Base-by-base conservation (phyloP, 2,113 vertebrate species). In the Actinemys pallida region DNA sequence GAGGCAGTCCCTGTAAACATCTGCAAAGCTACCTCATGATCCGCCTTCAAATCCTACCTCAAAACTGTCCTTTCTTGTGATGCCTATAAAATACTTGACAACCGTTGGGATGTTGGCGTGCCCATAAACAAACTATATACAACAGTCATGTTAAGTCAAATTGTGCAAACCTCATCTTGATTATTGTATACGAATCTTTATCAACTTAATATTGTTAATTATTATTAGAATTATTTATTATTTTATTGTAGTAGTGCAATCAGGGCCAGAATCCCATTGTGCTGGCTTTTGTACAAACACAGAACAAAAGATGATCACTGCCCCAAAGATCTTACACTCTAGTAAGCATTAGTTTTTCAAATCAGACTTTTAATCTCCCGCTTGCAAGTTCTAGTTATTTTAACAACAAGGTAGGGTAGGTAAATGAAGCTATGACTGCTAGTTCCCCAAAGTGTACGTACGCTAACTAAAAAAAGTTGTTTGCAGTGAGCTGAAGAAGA, bases 111-210 rank as follows among this genome's bases (percentile, higher is more conserved):
- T 65, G 65, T n/a, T 69, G 35, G 17, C 4, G 8, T 69, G 65
- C 16, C 35, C 65, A 69, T 69, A 69, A 35, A n/a, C 17, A 69
- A 16, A 69, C 4, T n/a, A 69, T 69, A 69, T 69, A 4, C 16
- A 31, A 35, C 62, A 69, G 35, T 19, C 62, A 24, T 92, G 14
- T 10, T 91, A 87, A 89, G 83, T 49, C 4, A 79, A 3, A 81
- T 89, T 95, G 75, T 3, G 22, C 56, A 29, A 1, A 8, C 7
- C 2, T 1, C 6, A 27, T 47, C 90, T 93, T 72, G 75, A 88
- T 93, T 76, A n/a, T 39, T 92, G 11, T 69, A 39, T 8, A 39
- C 9, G 59, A 90, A 93, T 85, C 29, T 17, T 82, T n/a, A 39
- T 29, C 27, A 29, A 9, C 29, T 42, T 72, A 83, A 90, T 49